phyloP scores from a whole-genome alignment of 1,140 invertebrate species.

The Thaumetopoea pityocampa region DNA sequence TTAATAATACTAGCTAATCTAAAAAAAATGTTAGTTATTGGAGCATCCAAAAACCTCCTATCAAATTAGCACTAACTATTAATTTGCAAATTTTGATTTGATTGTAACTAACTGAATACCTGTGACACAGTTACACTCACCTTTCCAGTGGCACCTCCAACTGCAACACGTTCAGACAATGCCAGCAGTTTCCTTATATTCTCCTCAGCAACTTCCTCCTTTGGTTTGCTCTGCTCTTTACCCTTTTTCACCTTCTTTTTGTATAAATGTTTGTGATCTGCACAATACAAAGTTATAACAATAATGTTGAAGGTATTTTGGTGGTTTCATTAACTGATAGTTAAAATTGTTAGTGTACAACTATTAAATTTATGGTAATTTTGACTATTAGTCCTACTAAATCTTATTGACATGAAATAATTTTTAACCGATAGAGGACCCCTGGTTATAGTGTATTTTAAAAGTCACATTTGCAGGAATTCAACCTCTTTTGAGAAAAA shows the following conservation, averaged over 20 bases:
- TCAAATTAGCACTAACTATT: neutral
- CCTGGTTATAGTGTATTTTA: too few relatives aligned
- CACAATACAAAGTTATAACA: neutral
- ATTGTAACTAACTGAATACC: neutral
- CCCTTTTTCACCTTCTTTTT: constrained; percentile 8
- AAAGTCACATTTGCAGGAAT: too few relatives aligned
- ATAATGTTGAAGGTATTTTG: neutral
- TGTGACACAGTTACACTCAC: constrained; percentile 18
- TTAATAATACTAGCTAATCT: too few relatives aligned
- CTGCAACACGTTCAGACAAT: constrained; percentile 41
- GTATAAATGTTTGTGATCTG: constrained; percentile 3
- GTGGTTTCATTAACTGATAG: neutral
- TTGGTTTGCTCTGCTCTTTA: constrained; percentile 10
- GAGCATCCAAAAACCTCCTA: too few relatives aligned
- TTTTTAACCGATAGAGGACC: too few relatives aligned
- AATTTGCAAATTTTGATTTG: neutral
- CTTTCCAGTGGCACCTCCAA: constrained; percentile 41
- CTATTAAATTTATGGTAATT: too few relatives aligned
- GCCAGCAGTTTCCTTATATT: constrained; percentile 67
- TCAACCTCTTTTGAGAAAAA: too few relatives aligned
- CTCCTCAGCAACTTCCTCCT: constrained; percentile 44
- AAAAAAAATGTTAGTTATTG: too few relatives aligned
- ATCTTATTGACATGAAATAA: too few relatives aligned
- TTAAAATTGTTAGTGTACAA: neutral
- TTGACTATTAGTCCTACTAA: too few relatives aligned